These are phyloP conservation scores for Liposcelis brunnea DNA, from an alignment of 2,888 invertebrate species.

Conservation along the genomic window DNA sequence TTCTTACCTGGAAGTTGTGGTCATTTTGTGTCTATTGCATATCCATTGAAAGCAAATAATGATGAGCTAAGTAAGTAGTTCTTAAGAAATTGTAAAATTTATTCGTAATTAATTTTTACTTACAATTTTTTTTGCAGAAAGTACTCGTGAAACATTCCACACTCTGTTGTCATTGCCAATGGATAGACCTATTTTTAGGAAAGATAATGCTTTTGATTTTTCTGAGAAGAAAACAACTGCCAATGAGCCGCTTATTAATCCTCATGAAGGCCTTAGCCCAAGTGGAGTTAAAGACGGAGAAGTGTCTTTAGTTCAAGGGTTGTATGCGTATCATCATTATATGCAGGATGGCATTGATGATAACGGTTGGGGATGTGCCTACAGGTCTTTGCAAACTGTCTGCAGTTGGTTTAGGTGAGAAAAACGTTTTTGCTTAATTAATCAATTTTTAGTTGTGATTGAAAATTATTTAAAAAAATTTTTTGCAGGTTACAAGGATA, in stretches of 20 bases:
- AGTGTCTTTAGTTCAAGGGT: conserved; percentile 52
- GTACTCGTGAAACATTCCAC: conserved; percentile 50
- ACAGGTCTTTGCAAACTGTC: conserved; percentile 90
- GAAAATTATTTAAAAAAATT: conserved; percentile 10
- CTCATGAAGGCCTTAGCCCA: conserved; percentile 44
- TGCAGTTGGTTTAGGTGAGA: conserved; percentile 81
- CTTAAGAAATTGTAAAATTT: conserved; percentile 5
- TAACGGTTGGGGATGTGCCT: conserved; percentile 99
- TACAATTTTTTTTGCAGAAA: conserved; percentile 35
- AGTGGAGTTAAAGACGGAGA: conserved; percentile 31
- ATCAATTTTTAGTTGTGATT: conserved; percentile 1
- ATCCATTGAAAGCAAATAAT: conserved; percentile 46
- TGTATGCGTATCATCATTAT: conserved; percentile 91
- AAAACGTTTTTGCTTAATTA: conserved; percentile 12
- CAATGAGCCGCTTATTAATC: conserved; percentile 43
- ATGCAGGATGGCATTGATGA: conserved; percentile 89
- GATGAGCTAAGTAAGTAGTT: conserved; percentile 43
- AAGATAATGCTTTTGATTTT: conserved; percentile 45
- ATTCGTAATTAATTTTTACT: conserved; percentile 11
- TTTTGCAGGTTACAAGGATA: conserved; percentile 56
- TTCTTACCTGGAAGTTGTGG: conserved; percentile 53
- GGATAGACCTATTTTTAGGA: conserved; percentile 55
- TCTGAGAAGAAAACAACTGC: conserved; percentile 25
- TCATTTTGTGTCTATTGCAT: conserved; percentile 58
- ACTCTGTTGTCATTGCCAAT: conserved; percentile 47